Percentiles rank a stretch among this genome's conserved stretches.
phyloP scores from a whole-genome alignment of 2,797 vertebrate genomes.

The Heliangelus exortis region DNA sequence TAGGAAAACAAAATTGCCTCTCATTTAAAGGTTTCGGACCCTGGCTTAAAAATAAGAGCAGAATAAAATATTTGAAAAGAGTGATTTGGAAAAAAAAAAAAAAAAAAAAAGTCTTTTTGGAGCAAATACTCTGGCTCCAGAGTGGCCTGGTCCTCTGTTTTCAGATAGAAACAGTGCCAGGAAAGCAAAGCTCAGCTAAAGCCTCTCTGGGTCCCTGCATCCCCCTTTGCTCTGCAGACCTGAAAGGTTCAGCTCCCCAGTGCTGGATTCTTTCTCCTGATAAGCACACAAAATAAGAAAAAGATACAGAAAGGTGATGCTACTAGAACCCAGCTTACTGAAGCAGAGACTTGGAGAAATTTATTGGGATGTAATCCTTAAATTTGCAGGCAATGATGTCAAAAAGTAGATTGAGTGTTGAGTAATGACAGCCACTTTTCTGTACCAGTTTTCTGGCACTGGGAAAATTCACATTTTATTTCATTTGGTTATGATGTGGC shows the following conservation, averaged over 20 bases:
- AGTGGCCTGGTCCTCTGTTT: background rate
- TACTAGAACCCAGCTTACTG: background rate
- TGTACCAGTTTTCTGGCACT: background rate
- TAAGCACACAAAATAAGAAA: background rate
- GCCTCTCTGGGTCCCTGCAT: background rate
- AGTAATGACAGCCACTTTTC: accelerated
- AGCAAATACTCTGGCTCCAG: background rate
- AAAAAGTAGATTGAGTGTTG: background rate
- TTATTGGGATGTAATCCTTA: background rate
- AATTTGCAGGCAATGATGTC: background rate
- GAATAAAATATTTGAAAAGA: conserved; percentile 17
- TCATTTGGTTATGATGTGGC: background rate
- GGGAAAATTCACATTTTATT: background rate
- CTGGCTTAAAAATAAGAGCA: background rate
- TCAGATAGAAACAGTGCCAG: background rate
- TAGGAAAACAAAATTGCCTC: conserved; percentile 78
- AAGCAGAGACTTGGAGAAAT: background rate
- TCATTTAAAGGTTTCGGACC: conserved; percentile 55
- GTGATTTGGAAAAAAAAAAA: background rate
- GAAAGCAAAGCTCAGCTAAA: conserved; percentile 18
- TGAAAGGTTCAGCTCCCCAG: background rate
- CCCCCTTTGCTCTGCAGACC: background rate
- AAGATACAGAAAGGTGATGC: background rate
- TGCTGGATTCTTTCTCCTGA: accelerated
- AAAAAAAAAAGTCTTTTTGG: background rate